These are phyloP conservation scores for Ceraclea dissimilis DNA, from an alignment of 2,888 invertebrate species.

Conservation along the genomic window DNA sequence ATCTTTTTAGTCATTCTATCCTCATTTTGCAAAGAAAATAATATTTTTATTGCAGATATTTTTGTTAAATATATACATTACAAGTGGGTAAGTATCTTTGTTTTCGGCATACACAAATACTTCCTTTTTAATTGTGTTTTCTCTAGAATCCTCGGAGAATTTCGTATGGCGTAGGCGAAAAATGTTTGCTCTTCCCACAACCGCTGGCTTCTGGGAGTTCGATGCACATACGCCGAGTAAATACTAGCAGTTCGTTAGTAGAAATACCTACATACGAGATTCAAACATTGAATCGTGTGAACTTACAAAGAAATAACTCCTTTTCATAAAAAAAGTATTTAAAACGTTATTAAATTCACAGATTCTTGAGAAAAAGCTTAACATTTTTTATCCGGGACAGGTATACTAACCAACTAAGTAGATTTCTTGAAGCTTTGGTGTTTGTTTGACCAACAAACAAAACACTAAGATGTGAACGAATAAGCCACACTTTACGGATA, in stretches of 20 bases:
- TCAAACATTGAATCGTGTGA: too few species aligned
- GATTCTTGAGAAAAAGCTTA: too few species aligned
- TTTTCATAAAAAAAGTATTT: not conserved
- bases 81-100: too few species aligned
- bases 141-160: not conserved
- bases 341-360: too few species aligned
- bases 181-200: not conserved
- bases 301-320: not conserved
- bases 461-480: slow-evolving; percentile 11
- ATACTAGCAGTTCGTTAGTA: not conserved
- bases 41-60: too few species aligned
- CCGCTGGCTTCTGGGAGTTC: not conserved
- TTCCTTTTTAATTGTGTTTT: not conserved
- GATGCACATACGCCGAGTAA: not conserved
- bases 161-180: not conserved
- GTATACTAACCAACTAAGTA: too few species aligned
- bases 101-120: too few species aligned
- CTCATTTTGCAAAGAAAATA: too few species aligned
- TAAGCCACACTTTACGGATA: slow-evolving; percentile 3
- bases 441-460: slow-evolving; percentile 1
- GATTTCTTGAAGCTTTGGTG: too few species aligned
- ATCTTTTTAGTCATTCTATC: too few species aligned
- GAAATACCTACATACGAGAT: not conserved
- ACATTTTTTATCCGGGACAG: too few species aligned
- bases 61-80: too few species aligned